Evolutionary conservation across 2,888 invertebrate genomes (phyloP).

Genomic region (Oligia fasciuncula): DNA sequence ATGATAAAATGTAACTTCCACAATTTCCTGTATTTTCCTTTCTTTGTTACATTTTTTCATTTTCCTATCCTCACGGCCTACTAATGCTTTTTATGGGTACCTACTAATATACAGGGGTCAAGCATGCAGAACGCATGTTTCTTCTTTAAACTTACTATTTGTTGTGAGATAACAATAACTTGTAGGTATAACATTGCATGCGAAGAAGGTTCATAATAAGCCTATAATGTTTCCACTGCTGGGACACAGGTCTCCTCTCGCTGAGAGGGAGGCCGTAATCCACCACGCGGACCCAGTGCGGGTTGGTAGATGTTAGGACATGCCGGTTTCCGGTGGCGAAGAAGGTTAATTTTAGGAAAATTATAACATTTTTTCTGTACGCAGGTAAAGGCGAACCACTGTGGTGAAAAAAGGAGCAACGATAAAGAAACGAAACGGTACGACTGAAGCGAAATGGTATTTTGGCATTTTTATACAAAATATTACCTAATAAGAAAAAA

Average conservation of each 20-base stretch:
- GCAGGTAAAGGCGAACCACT: constrained; percentile 81
- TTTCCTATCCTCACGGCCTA: constrained; percentile 62
- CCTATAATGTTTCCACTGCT: not conserved
- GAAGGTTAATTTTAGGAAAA: constrained; percentile 16
- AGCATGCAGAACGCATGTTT: constrained; percentile 79
- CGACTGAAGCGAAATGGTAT: constrained; percentile 60
- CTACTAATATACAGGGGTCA: constrained; percentile 71
- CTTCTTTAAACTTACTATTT: constrained; percentile 83
- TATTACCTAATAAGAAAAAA: constrained; percentile 62
- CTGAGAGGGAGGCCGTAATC: not conserved
- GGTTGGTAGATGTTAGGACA: not conserved
- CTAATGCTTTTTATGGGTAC: constrained; percentile 81
- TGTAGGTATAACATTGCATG: constrained; percentile 66
- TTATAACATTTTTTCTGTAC: constrained; percentile 59
- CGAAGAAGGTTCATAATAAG: constrained; percentile 17
- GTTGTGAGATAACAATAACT: constrained; percentile 88
- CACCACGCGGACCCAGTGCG: not conserved
- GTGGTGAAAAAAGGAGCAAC: constrained; percentile 70
- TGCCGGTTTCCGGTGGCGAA: constrained; percentile 19
- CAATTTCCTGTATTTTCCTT: not conserved
- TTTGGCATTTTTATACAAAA: constrained; percentile 61
- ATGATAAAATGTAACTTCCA: constrained; percentile 74
- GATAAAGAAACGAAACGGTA: constrained; percentile 50
- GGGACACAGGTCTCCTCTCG: not conserved
- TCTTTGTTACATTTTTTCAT: constrained; percentile 71